A percentile compares a stretch with the other conserved stretches of the same genome.
Evolutionary conservation across 2,113 vertebrate species (phyloP).

Genomic region (Tetraodon nigroviridis): DNA sequence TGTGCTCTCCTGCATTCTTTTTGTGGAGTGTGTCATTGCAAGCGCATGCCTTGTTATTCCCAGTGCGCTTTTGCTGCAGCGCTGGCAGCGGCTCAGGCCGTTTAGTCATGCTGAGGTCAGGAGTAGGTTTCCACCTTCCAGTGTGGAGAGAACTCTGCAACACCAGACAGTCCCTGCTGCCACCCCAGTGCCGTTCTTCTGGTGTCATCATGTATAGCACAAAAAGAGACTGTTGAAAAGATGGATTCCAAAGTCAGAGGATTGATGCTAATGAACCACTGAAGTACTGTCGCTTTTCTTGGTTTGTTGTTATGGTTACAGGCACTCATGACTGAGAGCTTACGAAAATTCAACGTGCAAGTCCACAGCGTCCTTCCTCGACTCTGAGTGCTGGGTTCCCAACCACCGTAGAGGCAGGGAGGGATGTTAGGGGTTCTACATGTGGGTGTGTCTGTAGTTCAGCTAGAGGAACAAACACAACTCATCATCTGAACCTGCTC

Average conservation of each 20-base stretch:
- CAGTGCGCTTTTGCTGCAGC: conserved; percentile 37
- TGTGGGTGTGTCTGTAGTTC: neutral
- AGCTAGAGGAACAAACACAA: conserved; percentile 17
- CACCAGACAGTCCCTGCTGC: conserved; percentile 10
- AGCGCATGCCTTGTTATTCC: conserved; percentile 32
- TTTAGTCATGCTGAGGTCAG: conserved; percentile 44
- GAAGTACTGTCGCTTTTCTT: neutral
- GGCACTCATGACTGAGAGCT: conserved; percentile 5
- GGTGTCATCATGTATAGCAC: neutral
- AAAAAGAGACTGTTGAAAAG: too few relatives aligned
- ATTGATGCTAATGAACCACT: conserved; percentile 1
- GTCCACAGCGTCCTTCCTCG: conserved; percentile 1
- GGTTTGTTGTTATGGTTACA: neutral
- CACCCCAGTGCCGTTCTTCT: too few relatives aligned
- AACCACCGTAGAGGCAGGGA: too few relatives aligned
- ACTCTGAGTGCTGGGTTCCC: too few relatives aligned
- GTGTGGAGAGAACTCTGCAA: conserved; percentile 13
- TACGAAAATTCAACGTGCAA: neutral
- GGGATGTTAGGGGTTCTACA: too few relatives aligned
- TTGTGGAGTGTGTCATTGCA: conserved; percentile 23
- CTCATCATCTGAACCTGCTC: conserved; percentile 20
- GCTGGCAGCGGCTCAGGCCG: conserved; percentile 25
- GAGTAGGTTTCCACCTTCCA: conserved; percentile 17
- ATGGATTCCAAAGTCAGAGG: conserved; percentile 8
- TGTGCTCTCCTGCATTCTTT: conserved; percentile 17